Base-by-base conservation (phyloP, 1,140 invertebrate genomes). In the Leptoteleia sp. region DNA sequence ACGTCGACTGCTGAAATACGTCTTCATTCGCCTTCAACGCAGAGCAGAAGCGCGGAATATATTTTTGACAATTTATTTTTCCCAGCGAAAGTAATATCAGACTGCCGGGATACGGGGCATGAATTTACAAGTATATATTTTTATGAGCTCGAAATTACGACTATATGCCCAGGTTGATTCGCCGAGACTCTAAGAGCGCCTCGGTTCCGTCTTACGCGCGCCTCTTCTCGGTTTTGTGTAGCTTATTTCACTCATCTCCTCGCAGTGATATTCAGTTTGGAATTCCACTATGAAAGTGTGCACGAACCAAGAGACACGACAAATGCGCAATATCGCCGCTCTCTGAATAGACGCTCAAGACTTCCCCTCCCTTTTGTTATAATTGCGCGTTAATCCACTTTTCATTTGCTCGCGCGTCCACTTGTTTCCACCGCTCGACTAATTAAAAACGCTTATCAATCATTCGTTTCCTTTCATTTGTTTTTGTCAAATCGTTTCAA, bases 171-270 rank as follows among this genome's bases (percentile, higher is more conserved):
- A 61, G 22, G 43, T 71, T 25, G 37, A 45, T 61, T 61, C 42
- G 37, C 54, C 17, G 37, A 52, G 48, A 13, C 27, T 45, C 17
- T 55, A 62, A 48, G 11, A 64, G 42, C n/a, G 19, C 16, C 45
- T 29, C 27, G 62, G 62, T 55, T 37, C 40, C 42, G 50, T 37
- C 50, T 45, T 54, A 55, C 57, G 48, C 48, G 48, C 48, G 48
- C 40, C 45, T 40, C 42, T 59, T 25, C 31, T 35, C 11, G 52
- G 35, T 55, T 45, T 35, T 45, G 19, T 12, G 57, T 52, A 62
- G 48, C 55, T 72, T 54, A 72, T 72, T 72, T 72, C 22, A 37
- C 45, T 72, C 57, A 62, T 72, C 40, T 45, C 55, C 5, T 27
- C n/a, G 19, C 52, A 50, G 37, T 54, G 29, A 61, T 71, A 71